Conservation (phyloP, 2,113 vertebrate species). For the Thymallus thymallus region DNA sequence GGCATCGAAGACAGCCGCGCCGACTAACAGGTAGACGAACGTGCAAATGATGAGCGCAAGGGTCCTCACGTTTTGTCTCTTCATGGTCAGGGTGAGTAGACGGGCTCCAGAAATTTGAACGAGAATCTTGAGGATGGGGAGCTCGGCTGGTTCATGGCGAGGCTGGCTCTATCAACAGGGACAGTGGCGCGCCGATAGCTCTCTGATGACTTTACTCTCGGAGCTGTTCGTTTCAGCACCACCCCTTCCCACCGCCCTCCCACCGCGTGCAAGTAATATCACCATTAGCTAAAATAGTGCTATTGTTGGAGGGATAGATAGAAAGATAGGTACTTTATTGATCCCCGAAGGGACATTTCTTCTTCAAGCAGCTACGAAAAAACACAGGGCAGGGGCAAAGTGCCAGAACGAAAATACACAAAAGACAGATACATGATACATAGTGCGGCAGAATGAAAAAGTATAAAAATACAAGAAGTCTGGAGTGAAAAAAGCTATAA, state of each 20-base stretch:
- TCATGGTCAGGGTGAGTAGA: conserved; percentile 80
- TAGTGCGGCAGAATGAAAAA: no score
- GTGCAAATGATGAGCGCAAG: conserved; percentile 91
- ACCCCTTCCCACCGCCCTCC: conserved; percentile 45
- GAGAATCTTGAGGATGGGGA: conserved; percentile 72
- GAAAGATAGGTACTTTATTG: no score
- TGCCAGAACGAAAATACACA: no score
- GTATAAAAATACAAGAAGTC: no score
- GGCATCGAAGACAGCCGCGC: conserved; percentile 91
- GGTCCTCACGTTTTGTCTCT: conserved; percentile 94
- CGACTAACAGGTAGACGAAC: conserved; percentile 93
- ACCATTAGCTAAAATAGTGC: no score
- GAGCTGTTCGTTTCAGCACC: conserved; percentile 92
- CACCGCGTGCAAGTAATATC: background rate
- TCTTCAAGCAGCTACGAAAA: no score
- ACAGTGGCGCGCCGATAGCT: conserved; percentile 25
- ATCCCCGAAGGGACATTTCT: no score
- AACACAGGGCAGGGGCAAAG: no score
- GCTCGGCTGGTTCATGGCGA: conserved; percentile 83
- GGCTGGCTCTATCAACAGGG: conserved; percentile 54
- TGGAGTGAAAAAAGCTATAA: no score
- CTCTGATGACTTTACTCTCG: conserved; percentile 58
- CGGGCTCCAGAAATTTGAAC: conserved; percentile 57
- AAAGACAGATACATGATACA: no score
- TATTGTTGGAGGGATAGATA: no score